Evolutionary conservation across 2,888 invertebrate species (phyloP), one percentile per base, ranked within the genome.

Genomic region (Amphiduros pacificus): DNA sequence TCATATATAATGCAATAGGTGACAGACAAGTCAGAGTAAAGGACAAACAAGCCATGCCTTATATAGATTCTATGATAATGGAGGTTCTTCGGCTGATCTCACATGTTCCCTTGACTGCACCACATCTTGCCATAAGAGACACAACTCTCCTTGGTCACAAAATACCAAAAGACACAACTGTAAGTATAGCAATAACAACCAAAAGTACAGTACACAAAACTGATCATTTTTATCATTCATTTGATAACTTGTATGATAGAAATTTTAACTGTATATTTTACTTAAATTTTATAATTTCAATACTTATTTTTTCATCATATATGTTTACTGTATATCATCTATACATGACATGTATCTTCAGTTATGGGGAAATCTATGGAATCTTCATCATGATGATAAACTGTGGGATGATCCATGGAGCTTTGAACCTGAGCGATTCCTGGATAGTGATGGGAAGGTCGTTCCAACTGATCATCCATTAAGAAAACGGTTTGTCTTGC

Each of bases 91-190:
- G 44, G 6, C 44, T 44, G 4, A 44, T 44, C 20, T 44, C 44
- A 6, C 44, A 44, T 44, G 44, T 44, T 44, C 44, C 44, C 5
- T n/a, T 44, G 20, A 44, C 20, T 44, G 22, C 22, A 20, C 44
- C 44, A 5, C 44, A 44, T n/a, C n/a, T 20, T 6, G n/a, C 44
- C 22, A 22, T 44, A 22, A 44, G 4, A 44, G 44, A 44, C 44
- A 44, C 44, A 5, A 44, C 44, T n/a, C n/a, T 44, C 20, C 44
- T 44, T 5, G 44, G 44, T 5, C 22, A 44, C 44, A 5, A 44
- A n/a, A 44, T 44, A 20, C 44, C 44, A 44, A 44, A 44, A 44
- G 22, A 44, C 22, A 44, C 44, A 44, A n/a, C n/a, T n/a, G 44
- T 44, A 44, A 11, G 44, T 44, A n/a, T n/a, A n/a, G n/a, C n/a